Evolutionary conservation across 1,140 invertebrate species (phyloP), one percentile per base, ranked within the genome.

Genomic region (Papilio dardanus): DNA sequence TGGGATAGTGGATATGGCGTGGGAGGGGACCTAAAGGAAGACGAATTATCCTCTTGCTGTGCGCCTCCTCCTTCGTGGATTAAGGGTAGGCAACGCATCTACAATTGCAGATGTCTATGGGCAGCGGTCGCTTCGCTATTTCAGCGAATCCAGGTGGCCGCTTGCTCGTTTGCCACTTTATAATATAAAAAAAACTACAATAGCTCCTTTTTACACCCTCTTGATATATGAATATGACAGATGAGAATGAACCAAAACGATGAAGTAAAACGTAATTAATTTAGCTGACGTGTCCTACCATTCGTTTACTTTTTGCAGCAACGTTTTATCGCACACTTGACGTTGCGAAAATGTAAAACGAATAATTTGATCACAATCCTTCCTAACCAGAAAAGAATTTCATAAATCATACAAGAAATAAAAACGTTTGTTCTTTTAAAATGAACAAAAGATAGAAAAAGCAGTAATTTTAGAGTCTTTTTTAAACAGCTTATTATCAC

Each of bases 311-410:
- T 54, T 54, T 24, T 54, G 2, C 21, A 1, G 50, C 50, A 54
- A 12, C 50, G 0, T 54, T 54, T 54, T 54, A 24, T 54, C 50
- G n/a, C 8, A 54, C 50, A 54, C 4, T 54, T 54, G 50, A 54
- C 50, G 50, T 54, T 54, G 21, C 50, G 50, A 54, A 46, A 54
- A 24, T 54, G 10, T 54, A 12, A 54, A 54, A 54, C 50, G 21
- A 3, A 12, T 12, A 24, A 10, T 10, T 54, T 24, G 50, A 24
- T 24, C 50, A 6, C 19, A 46, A 46, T 46, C 2, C 16, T n/a
- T 46, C 5, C 3, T 46, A n/a, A 42, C 14, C 4, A 4, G 37
- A 40, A 40, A 35, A 14, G 37, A 35, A 6, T 8, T 42, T 16
- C 14, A 42, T 42, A 42, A 42, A 42, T 42, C 40, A n/a, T 42